Base-by-base conservation (phyloP, 2,888 invertebrate species). In the Microctonus hyperodae region DNA sequence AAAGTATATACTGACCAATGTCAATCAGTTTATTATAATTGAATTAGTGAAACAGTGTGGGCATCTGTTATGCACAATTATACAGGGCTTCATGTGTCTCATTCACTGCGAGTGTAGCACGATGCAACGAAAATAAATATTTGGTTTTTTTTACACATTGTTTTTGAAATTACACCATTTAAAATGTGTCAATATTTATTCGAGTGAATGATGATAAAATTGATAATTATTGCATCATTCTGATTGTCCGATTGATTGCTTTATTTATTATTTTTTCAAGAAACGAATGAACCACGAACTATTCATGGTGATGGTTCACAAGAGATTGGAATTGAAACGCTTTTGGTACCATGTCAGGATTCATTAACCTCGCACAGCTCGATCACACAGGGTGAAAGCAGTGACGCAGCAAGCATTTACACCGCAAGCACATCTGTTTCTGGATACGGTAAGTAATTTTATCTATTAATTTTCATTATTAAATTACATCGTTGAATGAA, bases 361-460 rank as follows among this genome's bases (percentile, higher is more conserved):
- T 74, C 78, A 48, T 74, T 79, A 37, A 74, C 76, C 9, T 72
- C 76, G 51, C 81, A 81, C 74, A 79, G 79, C 67, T 69, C 79
- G 53, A 73, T 44, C 44, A n/a, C 74, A 0, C 81, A 80, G 70
- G 78, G 79, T 33, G 83, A 83, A 67, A 75, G 81, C 67, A 81
- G 79, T 59, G 84, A 83, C 75, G 82, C 78, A 65, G 75, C 80
- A 60, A 84, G 83, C 69, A 78, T 81, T 71, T 82, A 79, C 55
- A 83, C 83, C 65, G 81, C 82, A 56, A 83, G 83, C 65, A 83
- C 83, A 23, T 83, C 82, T 11, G 75, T 79, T 64, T 83, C 83
- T 64, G 83, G 83, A 62, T 82, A 84, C 76, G 83, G 83, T 83
- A 68, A 78, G 73, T 69, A 59, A 37, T 33, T 56, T 31, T 35